A percentile compares a stretch with the other conserved stretches of the same genome.
These are phyloP conservation scores for Phyllostomus hastatus DNA, from an alignment of 2,113 vertebrate species.

Conservation along the genomic window DNA sequence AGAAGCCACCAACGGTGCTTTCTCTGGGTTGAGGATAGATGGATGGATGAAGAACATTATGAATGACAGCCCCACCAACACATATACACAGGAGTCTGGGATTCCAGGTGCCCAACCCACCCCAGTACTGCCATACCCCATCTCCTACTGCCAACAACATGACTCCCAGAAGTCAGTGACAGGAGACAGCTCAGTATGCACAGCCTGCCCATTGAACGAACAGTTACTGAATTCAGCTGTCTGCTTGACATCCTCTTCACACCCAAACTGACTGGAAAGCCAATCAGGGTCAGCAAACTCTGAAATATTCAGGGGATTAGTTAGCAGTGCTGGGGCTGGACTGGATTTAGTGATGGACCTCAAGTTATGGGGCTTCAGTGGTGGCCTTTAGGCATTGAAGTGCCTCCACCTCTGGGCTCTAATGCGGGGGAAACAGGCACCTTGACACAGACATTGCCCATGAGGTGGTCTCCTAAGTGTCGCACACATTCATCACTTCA, in stretches of 20 bases:
- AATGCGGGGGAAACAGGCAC: constrained; percentile 12
- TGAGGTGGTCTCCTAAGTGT: constrained; percentile 71
- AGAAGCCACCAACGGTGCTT: constrained; percentile 66
- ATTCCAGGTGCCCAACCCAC: background rate
- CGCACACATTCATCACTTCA: constrained; percentile 74
- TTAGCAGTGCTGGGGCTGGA: background rate
- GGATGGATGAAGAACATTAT: background rate
- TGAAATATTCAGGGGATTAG: background rate
- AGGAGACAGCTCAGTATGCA: constrained; percentile 60
- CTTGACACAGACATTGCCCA: constrained; percentile 73
- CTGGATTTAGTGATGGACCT: background rate
- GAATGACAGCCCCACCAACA: background rate
- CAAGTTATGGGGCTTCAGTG: background rate
- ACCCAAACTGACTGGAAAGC: constrained; percentile 46
- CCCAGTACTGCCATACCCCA: constrained; percentile 41
- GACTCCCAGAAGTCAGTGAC: constrained; percentile 71
- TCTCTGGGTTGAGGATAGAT: constrained; percentile 33
- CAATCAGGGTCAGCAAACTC: background rate
- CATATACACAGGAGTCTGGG: background rate
- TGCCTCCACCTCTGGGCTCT: background rate
- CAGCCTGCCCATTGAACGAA: constrained; percentile 68
- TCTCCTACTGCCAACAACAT: constrained; percentile 67
- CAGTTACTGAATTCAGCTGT: constrained; percentile 59
- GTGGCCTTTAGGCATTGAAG: background rate
- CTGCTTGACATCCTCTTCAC: constrained; percentile 61